phyloP scores from a whole-genome alignment of 2,888 invertebrate species.

The Leptodirus hochenwartii region DNA sequence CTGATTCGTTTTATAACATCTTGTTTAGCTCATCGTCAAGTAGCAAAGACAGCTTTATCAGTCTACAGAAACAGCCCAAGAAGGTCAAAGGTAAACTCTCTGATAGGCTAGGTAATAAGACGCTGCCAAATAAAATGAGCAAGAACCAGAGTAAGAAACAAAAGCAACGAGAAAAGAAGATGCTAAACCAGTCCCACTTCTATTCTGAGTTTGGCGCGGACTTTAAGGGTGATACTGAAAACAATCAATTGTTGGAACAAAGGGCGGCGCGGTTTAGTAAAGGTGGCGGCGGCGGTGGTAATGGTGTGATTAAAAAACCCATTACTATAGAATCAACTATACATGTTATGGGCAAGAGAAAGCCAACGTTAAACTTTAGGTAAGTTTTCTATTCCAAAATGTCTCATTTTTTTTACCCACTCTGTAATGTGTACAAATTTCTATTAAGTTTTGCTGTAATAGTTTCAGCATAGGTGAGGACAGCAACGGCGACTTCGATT shows the following conservation, averaged over 20 bases:
- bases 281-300: conserved; percentile 13
- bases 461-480: too few relatives aligned
- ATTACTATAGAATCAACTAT: conserved; percentile 4
- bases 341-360: conserved; percentile 7
- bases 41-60: too few relatives aligned
- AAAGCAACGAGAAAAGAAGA: conserved; percentile 35
- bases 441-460: too few relatives aligned
- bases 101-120: conserved; percentile 34
- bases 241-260: conserved; percentile 64
- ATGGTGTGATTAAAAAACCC: conserved; percentile 1
- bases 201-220: conserved; percentile 44
- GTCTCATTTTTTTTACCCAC: too few relatives aligned
- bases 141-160: conserved; percentile 26
- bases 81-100: conserved; percentile 32
- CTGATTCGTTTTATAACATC: too few relatives aligned
- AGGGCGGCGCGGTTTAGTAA: conserved; percentile 76
- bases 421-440: too few relatives aligned
- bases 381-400: too few relatives aligned
- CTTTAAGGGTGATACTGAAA: conserved; percentile 50
- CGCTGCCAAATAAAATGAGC: conserved; percentile 20
- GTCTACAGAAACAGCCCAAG: conserved; percentile 10
- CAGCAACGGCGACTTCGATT: conserved; percentile 56
- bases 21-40: conserved; percentile 15
- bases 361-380: conserved; percentile 13
- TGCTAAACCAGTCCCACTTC: conserved; percentile 28